A percentile compares a stretch with the other conserved stretches of the same genome.
Conservation (phyloP, 2,888 invertebrate species). For the Allygus modestus region DNA sequence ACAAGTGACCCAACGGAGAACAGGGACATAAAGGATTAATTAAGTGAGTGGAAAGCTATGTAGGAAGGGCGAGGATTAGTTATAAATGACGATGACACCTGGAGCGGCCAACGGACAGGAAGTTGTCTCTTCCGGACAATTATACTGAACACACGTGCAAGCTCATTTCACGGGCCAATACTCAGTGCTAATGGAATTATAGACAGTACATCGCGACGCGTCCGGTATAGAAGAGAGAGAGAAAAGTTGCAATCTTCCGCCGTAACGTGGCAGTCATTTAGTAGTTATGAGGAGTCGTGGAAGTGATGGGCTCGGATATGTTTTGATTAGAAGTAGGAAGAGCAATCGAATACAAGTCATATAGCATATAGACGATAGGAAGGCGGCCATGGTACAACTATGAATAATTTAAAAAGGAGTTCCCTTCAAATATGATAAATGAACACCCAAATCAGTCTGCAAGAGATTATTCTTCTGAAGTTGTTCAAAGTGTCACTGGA, state of each 20-base stretch:
- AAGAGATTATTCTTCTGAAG: no score
- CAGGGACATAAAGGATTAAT: conserved; percentile 22
- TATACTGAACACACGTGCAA: conserved; percentile 59
- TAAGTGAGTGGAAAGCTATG: conserved; percentile 38
- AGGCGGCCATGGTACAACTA: no score
- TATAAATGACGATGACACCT: conserved; percentile 50
- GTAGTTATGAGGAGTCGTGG: no score
- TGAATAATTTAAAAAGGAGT: no score
- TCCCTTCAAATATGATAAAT: no score
- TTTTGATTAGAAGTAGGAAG: no score
- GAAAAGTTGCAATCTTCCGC: neutral
- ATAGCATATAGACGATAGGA: no score
- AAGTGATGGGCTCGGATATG: no score
- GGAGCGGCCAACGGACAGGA: conserved; percentile 41
- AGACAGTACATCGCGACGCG: neutral
- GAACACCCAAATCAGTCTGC: no score
- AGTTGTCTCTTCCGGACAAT: conserved; percentile 27
- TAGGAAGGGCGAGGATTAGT: conserved; percentile 48
- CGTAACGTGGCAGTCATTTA: no score
- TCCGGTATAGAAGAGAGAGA: neutral
- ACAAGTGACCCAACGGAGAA: neutral
- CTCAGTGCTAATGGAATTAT: conserved; percentile 47
- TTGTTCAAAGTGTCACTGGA: no score
- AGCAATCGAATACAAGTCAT: no score
- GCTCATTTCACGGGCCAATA: conserved; percentile 56